Base-by-base conservation (phyloP, 2,113 vertebrate genomes). In the Mobula hypostoma region DNA sequence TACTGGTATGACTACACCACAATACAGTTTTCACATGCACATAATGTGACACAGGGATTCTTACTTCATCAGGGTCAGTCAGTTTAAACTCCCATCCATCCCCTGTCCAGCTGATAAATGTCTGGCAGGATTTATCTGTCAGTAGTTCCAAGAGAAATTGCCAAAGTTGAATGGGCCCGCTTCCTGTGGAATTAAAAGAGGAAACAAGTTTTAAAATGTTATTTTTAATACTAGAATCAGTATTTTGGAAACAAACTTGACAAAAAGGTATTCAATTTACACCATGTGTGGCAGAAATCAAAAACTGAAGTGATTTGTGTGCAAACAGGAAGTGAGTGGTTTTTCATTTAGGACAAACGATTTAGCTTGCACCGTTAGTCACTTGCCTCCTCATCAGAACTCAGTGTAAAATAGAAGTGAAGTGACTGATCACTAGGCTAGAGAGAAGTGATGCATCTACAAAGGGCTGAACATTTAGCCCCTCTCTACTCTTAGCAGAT, bases 11-110 rank as follows among this genome's bases (percentile, higher is more conserved):
- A 90, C 14, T 11, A 15, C 29, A 48, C 14, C n/a, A 12, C 7
- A 15, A 0, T 29, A 15, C 58, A 19, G 21, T 85, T 83, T 58
- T 85, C 82, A 58, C 48, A 85, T 7, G n/a, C 61, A 32, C 24
- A 87, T 58, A 88, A 3, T 58, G 40, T 85, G 82, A 85, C 24
- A 58, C 24, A 58, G 61, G 72, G 91, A 76, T 21, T 56, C 96
- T 17, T 95, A 98, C 98, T 97, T 98, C 98, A 32, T 98, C 98
- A 0, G 98, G 98, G 94, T 98, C 98, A 14, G 97, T 97, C 2
- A 98, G 98, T 95, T 98, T 98, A 40, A 98, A 98, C 94, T 98
- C 98, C 98, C 98, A 98, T 32, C 98, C 98, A 9, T 98, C 98
- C 93, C 98, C 97, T 0, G 98, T 98, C 98, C 98, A 98, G 68